Evolutionary conservation across 2,888 invertebrate species (phyloP), one percentile per base, ranked within the genome.

Genomic region (Lochmaea crataegi): DNA sequence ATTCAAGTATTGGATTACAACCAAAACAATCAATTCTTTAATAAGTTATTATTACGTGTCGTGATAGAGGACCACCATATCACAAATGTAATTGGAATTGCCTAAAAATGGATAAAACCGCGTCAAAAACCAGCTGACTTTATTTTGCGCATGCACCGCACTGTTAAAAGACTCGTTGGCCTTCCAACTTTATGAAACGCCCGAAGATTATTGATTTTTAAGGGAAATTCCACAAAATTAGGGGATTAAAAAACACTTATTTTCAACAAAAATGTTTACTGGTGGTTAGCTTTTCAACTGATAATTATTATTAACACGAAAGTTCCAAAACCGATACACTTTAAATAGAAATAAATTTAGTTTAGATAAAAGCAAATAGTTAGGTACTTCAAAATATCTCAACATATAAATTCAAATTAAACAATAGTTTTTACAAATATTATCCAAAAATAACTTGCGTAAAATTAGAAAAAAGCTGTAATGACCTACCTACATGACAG

Each of bases 201-300:
- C 84, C 84, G 82, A 80, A 84, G 79, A 80, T 83, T 85, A 85
- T 85, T 85, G 85, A 85, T 85, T 84, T 85, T 74, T 71, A 76
- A 80, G 73, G 75, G 77, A 78, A 77, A 76, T 78, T 71, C 73
- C 60, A 69, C 61, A 76, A 78, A 80, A 75, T 58, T 61, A 65
- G 63, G 12, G 16, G 53, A 53, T 53, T 53, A 9, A 53, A 9
- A 18, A 10, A 53, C 48, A 68, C 61, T 66, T 16, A 71, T 61
- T 63, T 48, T 60, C 65, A 65, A 58, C 58, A 74, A 73, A 42
- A 56, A 66, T 69, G 65, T 69, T 70, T 65, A 72, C 16, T 18
- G 10, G 4, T 61, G 16, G 32, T 38, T 12, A 10, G 38, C 12
- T 14, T 14, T 53, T 68, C 32, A 18, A 16, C 22, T 11, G 12